Evolutionary conservation across 1,140 invertebrate genomes (phyloP), one percentile per base, ranked within the genome.

Genomic region (Ostrea edulis): DNA sequence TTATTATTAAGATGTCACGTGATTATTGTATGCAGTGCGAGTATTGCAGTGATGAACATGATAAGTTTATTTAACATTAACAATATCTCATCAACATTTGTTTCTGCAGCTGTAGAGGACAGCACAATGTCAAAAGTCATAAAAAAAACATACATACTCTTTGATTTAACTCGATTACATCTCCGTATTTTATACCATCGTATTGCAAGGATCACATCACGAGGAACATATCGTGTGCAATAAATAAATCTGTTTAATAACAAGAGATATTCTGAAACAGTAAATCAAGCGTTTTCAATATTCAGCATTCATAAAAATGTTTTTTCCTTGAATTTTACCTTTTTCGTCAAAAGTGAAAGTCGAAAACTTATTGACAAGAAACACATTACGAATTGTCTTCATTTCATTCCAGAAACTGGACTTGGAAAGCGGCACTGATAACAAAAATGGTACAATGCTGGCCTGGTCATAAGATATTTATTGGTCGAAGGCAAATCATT

Each of bases 51-150:
- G 22, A n/a, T 77, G 25, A 77, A 77, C 68, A 77, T 77, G 68
- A 77, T 77, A 77, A 77, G 68, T 25, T 77, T 29, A 29, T 77
- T 77, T 25, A 62, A n/a, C 55, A 62, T n/a, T 62, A 17, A 77
- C 29, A 77, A 77, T 35, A 77, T 25, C 29, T 25, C 22, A 77
- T 29, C 14, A 44, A 44, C 35, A 29, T 77, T 25, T 77, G 14
- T 35, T 44, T 35, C 25, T 77, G 68, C 68, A 77, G 25, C 68
- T 77, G 68, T 77, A 77, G 4, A 29, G 68, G 25, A 29, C 29
- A 29, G 14, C 25, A 77, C 0, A 29, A 77, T 77, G 68, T 77
- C 68, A 77, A 14, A 25, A 9, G 29, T 62, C 55, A n/a, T 62
- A 62, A 62, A 62, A 62, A 17, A 62, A 62, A 17, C 55, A 62